Evolutionary conservation across 1,140 invertebrate species (phyloP).

Genomic region (Anastatus disparis): DNA sequence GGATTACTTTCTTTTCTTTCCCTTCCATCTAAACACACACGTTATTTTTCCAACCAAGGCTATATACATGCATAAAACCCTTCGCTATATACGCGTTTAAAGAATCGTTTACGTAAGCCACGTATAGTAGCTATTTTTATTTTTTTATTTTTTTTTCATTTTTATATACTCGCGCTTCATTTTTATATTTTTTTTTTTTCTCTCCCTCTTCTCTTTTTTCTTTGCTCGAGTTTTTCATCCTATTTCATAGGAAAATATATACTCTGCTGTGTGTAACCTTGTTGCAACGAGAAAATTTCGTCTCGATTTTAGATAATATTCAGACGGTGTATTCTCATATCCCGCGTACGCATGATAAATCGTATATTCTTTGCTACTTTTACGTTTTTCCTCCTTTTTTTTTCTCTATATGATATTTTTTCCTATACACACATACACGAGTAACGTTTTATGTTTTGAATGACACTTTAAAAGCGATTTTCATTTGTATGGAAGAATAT

Average conservation of each 20-base stretch:
- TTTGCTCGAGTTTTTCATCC: constrained; percentile 10
- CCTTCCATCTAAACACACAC: too few species aligned
- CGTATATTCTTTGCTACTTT: constrained; percentile 20
- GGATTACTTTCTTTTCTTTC: too few species aligned
- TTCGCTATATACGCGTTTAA: constrained; percentile 4
- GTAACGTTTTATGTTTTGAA: too few species aligned
- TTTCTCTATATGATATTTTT: neutral
- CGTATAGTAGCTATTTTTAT: too few species aligned
- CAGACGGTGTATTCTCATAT: constrained; percentile 6
- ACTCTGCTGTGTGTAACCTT: neutral
- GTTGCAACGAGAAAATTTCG: neutral
- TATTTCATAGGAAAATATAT: constrained; percentile 4
- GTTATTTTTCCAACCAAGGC: neutral
- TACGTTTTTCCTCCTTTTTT: too few species aligned
- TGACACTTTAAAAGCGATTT: neutral
- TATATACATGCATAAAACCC: neutral
- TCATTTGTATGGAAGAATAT: too few species aligned
- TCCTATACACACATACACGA: too few species aligned
- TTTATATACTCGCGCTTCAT: too few species aligned
- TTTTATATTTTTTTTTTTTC: too few species aligned
- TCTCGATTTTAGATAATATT: too few species aligned
- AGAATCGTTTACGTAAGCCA: constrained; percentile 23
- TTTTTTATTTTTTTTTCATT: too few species aligned
- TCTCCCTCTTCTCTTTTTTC: too few species aligned
- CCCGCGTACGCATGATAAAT: constrained; percentile 35